Evolutionary conservation across 2,888 invertebrate genomes (phyloP), one percentile per base, ranked within the genome.

Genomic region (Diploptera punctata): DNA sequence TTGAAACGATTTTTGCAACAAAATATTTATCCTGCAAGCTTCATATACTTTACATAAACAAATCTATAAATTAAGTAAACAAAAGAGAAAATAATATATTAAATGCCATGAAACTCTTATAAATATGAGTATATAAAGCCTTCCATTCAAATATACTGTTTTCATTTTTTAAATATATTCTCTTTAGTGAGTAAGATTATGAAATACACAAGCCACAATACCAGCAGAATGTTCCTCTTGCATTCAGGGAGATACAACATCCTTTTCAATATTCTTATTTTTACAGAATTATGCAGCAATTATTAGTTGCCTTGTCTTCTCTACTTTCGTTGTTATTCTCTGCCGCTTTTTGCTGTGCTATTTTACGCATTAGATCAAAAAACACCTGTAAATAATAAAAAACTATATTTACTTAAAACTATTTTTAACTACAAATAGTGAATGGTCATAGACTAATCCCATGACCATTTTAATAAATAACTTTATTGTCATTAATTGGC

Each of bases 361-460:
- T 83, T 80, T 83, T 83, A 81, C 82, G 83, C 82, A 84, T 82
- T 78, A 84, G 81, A 81, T 84, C 83, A 79, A 82, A 84, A 81
- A 84, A 84, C 78, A 83, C 83, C 84, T 84, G 76, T 13, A 69
- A 70, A 54, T 62, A 49, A 68, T 65, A 74, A 62, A 21, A 68
- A 19, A 19, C n/a, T n/a, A n/a, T n/a, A n/a, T n/a, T n/a, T n/a
- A n/a, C n/a, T n/a, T n/a, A n/a, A n/a, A n/a, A n/a, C n/a, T n/a
- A n/a, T n/a, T n/a, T n/a, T n/a, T n/a, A n/a, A n/a, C n/a, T n/a
- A n/a, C n/a, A n/a, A n/a, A n/a, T n/a, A n/a, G n/a, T n/a, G n/a
- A n/a, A n/a, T n/a, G n/a, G n/a, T n/a, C n/a, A n/a, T n/a, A n/a
- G n/a, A n/a, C n/a, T n/a, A n/a, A n/a, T n/a, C n/a, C n/a, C n/a